Evolutionary conservation across 2,113 vertebrate species (phyloP), one percentile per base, ranked within the genome.

Genomic region (Caretta caretta): DNA sequence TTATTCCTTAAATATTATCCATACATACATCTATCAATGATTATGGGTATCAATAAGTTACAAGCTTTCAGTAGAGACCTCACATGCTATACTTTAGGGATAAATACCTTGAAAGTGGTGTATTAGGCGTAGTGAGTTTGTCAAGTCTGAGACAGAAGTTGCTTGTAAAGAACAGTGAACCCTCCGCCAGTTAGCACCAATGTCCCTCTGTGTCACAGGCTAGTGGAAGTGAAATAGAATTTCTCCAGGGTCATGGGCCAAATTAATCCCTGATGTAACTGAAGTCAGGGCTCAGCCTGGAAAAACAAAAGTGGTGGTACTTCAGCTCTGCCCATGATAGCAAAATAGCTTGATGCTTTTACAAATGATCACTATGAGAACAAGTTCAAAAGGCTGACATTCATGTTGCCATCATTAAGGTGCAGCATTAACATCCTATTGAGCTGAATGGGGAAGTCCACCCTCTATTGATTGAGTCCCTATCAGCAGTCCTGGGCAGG

Each of bases 371-470:
- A 4, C 81, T 90, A 62, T 93, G 56, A 82, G 83, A 53, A 79
- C 76, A 76, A 53, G 31, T 22, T 24, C 5, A 38, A 62, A 89
- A 87, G 86, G 81, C 89, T 95, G 97, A 88, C 84, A 80, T 3
- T 0, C 8, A 6, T 1, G 1, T 27, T 81, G 84, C 46, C 76
- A 29, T 8, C 88, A 69, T 57, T 83, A 27, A 16, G 2, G 59
- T 49, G 49, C 27, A 13, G 22, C 84, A 87, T 95, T 97, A 93
- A 93, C 90, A 88, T 87, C 84, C 91, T 85, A 49, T 83, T 90
- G 81, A 94, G 80, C 48, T 92, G 79, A 92, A 93, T 38, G 89
- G 90, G 95, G 88, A 96, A 87, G 75, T 82, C 56, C 53, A 83
- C 51, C 81, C 83, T 88, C 87, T 95, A 24, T 81, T 92, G 90